Conservation (phyloP, 2,113 vertebrate species). For the Sander vitreus region DNA sequence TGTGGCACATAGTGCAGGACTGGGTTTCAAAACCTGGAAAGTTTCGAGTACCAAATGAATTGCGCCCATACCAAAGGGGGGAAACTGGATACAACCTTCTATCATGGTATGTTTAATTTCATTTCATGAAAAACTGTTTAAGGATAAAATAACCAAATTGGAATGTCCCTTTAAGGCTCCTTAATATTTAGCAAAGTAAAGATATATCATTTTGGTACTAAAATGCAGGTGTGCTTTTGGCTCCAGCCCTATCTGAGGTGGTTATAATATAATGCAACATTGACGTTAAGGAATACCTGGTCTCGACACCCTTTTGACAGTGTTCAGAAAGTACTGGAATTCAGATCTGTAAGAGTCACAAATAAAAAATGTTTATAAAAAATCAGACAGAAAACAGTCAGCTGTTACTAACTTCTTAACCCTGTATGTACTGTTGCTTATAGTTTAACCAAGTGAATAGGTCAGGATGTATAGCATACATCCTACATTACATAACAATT, state of each 20-base stretch:
- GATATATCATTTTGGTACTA: background rate
- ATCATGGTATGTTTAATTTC: background rate
- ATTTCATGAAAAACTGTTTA: background rate
- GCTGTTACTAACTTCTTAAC: background rate
- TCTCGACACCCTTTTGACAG: conserved; percentile 69
- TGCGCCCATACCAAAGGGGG: background rate
- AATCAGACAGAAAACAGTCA: conserved; percentile 1
- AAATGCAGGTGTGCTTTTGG: background rate
- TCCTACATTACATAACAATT: background rate
- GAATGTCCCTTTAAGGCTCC: background rate
- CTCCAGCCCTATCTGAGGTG: background rate
- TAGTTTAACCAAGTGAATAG: background rate
- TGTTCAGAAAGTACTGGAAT: conserved; percentile 79
- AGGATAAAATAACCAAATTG: too few relatives aligned
- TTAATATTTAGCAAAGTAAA: background rate
- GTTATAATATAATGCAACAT: background rate
- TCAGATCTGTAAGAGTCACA: conserved; percentile 74
- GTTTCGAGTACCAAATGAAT: background rate
- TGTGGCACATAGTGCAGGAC: background rate
- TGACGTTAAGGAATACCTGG: conserved; percentile 72
- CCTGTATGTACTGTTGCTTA: too few relatives aligned
- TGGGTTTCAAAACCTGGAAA: background rate
- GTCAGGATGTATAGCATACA: too few relatives aligned
- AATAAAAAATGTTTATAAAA: background rate
- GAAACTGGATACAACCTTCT: background rate